These are phyloP conservation scores for Tenthredo amoena DNA, from an alignment of 2,888 invertebrate genomes.

Conservation along the genomic window DNA sequence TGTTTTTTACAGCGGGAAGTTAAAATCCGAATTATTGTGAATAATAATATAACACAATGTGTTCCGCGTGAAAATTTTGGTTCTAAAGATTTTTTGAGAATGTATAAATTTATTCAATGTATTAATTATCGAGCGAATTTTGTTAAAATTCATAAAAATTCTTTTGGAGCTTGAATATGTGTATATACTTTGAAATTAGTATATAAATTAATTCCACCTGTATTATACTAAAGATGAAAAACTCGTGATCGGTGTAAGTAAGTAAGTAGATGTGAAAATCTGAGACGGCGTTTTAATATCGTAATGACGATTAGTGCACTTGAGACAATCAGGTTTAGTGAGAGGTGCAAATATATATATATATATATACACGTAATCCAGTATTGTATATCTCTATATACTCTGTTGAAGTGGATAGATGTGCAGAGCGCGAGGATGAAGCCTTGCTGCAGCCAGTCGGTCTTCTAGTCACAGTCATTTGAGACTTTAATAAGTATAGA, in stretches of 20 bases:
- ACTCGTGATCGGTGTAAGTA: not conserved
- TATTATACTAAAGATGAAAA: not conserved
- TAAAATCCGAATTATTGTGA: too few species aligned
- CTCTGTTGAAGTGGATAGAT: not conserved
- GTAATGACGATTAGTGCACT: constrained; percentile 11
- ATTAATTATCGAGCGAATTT: too few species aligned
- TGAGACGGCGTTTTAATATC: not conserved
- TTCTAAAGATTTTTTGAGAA: too few species aligned
- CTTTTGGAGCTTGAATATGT: too few species aligned
- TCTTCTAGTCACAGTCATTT: not conserved
- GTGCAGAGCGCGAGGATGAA: not conserved
- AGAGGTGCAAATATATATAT: not conserved
- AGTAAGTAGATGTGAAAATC: not conserved
- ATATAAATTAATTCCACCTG: not conserved
- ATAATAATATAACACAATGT: too few species aligned
- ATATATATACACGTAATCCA: not conserved
- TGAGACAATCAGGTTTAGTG: not conserved
- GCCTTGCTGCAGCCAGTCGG: not conserved
- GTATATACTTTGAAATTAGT: not conserved
- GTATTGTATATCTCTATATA: not conserved
- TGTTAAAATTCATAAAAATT: too few species aligned
- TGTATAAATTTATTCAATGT: too few species aligned
- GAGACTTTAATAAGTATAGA: not conserved
- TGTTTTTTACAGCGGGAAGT: too few species aligned
- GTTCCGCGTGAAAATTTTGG: too few species aligned